phyloP scores from a whole-genome alignment of 2,888 invertebrate species.

The Pseudococcus longispinus region DNA sequence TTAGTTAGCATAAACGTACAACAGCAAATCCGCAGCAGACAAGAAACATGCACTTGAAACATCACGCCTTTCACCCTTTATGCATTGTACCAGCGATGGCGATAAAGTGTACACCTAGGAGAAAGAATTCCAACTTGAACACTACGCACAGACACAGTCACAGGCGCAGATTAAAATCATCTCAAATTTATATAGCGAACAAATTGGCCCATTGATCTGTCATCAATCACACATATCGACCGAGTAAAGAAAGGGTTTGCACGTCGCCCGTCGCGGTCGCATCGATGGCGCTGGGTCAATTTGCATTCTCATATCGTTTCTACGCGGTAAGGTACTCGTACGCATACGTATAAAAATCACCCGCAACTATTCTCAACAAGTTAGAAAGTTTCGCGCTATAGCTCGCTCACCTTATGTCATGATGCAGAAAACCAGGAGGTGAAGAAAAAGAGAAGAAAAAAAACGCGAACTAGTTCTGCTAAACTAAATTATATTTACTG shows the following conservation, averaged over 20 bases:
- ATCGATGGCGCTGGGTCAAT: not conserved
- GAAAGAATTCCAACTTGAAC: not conserved
- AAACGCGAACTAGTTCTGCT: constrained; percentile 12
- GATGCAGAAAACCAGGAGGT: not conserved
- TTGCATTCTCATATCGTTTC: not conserved
- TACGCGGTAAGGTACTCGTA: not conserved
- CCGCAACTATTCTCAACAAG: not conserved
- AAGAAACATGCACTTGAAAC: too few relatives aligned
- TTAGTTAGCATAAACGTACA: too few relatives aligned
- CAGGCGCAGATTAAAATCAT: not conserved
- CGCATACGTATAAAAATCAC: not conserved
- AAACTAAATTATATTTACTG: constrained; percentile 28
- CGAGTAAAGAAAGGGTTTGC: not conserved
- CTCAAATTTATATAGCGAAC: not conserved
- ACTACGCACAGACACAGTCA: not conserved
- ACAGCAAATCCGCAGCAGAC: too few relatives aligned
- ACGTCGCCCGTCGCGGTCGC: not conserved
- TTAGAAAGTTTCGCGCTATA: constrained; percentile 16
- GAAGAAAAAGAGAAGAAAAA: not conserved
- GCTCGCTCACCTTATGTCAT: constrained; percentile 10
- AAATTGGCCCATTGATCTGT: constrained; percentile 20
- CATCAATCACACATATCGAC: constrained; percentile 10
- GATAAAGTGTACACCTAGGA: not conserved
- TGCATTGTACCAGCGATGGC: not conserved
- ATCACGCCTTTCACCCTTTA: too few relatives aligned